phyloP scores from a whole-genome alignment of 2,888 invertebrate species.

The Onchidella celtica region DNA sequence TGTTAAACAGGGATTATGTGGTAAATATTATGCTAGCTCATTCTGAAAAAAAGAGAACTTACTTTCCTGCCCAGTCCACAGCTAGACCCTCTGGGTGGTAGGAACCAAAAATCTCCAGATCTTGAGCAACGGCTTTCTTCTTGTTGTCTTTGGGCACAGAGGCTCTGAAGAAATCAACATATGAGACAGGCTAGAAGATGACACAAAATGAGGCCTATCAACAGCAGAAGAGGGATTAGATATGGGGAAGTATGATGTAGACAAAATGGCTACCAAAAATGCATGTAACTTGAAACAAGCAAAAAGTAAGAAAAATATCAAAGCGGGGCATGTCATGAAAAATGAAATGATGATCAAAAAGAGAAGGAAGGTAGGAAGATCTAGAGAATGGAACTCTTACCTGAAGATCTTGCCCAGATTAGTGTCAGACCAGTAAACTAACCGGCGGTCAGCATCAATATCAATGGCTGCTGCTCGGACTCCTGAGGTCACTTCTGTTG shows the following conservation, averaged over 20 bases:
- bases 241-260: too few relatives aligned
- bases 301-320: neutral
- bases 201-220: too few relatives aligned
- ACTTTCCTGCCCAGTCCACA: conserved; percentile 93
- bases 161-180: neutral
- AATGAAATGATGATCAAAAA: neutral
- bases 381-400: neutral
- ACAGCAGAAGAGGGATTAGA: too few relatives aligned
- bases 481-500: conserved; percentile 89
- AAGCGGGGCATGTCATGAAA: neutral
- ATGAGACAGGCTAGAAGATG: neutral
- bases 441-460: conserved; percentile 86
- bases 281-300: neutral
- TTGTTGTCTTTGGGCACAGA: conserved; percentile 86
- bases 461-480: conserved; percentile 95
- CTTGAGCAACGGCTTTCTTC: conserved; percentile 86
- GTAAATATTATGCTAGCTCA: too few relatives aligned
- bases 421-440: conserved; percentile 96
- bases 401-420: conserved; percentile 94
- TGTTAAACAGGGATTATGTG: too few relatives aligned
- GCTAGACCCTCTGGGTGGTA: conserved; percentile 89
- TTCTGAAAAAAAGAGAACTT: too few relatives aligned
- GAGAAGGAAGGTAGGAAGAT: neutral
- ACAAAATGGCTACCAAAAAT: neutral
- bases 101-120: conserved; percentile 87